Percentiles rank a stretch among this genome's conserved stretches.
Conservation (phyloP, 2,888 invertebrate species). For the Mythimna ferrago region DNA sequence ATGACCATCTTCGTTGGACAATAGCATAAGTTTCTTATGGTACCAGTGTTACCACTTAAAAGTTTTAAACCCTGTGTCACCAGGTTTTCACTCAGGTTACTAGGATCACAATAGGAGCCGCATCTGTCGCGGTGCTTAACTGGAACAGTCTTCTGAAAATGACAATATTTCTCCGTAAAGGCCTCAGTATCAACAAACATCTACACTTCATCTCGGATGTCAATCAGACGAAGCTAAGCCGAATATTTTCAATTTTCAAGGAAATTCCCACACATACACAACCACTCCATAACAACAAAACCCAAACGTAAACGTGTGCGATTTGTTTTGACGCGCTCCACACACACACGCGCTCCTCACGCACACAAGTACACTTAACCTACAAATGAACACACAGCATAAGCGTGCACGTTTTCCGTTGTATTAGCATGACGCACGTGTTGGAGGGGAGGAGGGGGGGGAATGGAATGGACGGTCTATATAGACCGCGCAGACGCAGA, state of each 20-base stretch:
- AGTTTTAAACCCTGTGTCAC: too few relatives aligned
- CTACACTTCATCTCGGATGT: too few relatives aligned
- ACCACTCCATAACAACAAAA: constrained; percentile 1
- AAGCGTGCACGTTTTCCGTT: constrained; percentile 59
- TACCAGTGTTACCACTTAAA: too few relatives aligned
- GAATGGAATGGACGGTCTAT: constrained; percentile 78
- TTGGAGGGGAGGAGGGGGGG: constrained; percentile 62
- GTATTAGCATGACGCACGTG: constrained; percentile 80
- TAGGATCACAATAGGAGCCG: too few relatives aligned
- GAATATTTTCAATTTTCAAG: constrained; percentile 31
- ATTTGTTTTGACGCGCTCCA: constrained; percentile 72
- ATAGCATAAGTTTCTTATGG: too few relatives aligned
- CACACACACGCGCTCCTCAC: constrained; percentile 58
- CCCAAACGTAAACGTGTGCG: constrained; percentile 42
- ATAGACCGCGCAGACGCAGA: constrained; percentile 80
- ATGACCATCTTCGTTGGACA: too few relatives aligned
- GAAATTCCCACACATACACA: constrained; percentile 41
- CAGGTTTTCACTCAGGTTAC: too few relatives aligned
- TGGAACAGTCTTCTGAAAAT: too few relatives aligned
- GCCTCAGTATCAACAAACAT: too few relatives aligned
- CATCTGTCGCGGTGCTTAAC: too few relatives aligned
- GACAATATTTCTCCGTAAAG: neutral
- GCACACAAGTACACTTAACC: constrained; percentile 45
- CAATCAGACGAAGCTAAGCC: too few relatives aligned
- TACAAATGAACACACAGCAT: constrained; percentile 54